These are phyloP conservation scores for Andricus curvator DNA, from an alignment of 2,888 invertebrate species.

Conservation along the genomic window DNA sequence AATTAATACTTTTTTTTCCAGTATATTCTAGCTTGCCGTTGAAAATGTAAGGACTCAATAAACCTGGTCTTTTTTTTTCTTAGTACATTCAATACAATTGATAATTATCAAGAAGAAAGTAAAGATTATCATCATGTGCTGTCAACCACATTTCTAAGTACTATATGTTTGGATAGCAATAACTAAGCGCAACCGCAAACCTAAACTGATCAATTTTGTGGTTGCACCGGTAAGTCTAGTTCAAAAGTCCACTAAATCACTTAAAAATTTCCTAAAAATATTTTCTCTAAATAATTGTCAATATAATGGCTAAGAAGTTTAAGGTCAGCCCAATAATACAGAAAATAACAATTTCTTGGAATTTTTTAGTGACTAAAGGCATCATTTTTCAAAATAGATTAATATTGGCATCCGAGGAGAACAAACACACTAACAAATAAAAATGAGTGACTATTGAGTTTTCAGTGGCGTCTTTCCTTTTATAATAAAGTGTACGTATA, in stretches of 20 bases:
- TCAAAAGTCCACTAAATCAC: not conserved
- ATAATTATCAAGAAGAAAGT: no score
- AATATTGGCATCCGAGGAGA: not conserved
- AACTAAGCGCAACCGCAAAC: not conserved
- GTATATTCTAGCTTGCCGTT: no score
- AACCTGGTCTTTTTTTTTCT: no score
- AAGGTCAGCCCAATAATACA: no score
- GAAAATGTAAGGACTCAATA: no score
- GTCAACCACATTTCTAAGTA: no score
- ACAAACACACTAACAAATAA: not conserved
- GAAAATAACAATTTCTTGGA: no score
- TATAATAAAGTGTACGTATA: constrained; percentile 38
- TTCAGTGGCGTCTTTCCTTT: not conserved
- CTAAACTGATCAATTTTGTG: not conserved
- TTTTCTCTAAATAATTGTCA: not conserved
- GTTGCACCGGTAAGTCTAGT: not conserved
- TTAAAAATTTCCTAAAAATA: not conserved
- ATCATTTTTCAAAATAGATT: no score
- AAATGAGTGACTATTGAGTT: not conserved
- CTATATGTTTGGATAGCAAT: not conserved
- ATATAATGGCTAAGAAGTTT: not conserved
- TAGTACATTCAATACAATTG: no score
- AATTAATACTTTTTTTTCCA: no score
- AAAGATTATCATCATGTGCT: not conserved
- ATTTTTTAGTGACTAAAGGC: no score